Percentiles rank a stretch among this genome's conserved stretches.
Conservation (phyloP, 2,113 vertebrate genomes). For the Pan paniscus region DNA sequence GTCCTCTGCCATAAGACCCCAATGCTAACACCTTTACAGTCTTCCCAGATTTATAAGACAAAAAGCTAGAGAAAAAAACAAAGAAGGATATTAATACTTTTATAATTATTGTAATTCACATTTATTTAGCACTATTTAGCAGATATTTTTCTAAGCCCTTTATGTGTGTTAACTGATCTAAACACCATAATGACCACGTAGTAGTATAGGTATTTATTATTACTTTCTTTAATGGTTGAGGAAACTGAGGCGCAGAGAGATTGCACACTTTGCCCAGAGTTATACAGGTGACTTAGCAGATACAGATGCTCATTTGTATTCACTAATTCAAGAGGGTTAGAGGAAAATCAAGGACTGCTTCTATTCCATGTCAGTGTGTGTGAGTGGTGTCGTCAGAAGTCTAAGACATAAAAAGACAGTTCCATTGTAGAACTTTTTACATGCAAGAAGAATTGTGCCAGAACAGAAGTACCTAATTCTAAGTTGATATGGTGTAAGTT, state of each 20-base stretch:
- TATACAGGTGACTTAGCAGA: background rate
- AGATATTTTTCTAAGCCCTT: background rate
- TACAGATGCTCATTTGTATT: background rate
- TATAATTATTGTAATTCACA: background rate
- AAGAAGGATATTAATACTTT: background rate
- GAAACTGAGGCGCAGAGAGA: background rate
- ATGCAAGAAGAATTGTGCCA: slow-evolving; percentile 7
- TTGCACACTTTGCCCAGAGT: background rate
- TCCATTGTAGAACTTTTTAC: slow-evolving; percentile 22
- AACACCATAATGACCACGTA: background rate
- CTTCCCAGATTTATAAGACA: background rate
- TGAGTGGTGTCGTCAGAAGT: background rate
- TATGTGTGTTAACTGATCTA: background rate
- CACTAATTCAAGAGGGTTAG: background rate
- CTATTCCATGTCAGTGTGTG: background rate
- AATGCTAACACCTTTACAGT: background rate
- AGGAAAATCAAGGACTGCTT: background rate
- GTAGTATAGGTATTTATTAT: background rate
- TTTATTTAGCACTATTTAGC: background rate
- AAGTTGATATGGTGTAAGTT: background rate
- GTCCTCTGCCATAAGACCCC: background rate
- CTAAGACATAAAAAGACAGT: background rate
- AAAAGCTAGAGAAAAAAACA: background rate
- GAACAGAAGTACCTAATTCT: slow-evolving; percentile 7
- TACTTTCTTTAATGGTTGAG: background rate